Percentiles rank a stretch among this genome's conserved stretches.
Evolutionary conservation across 23 tunicate species (phyloP).

Genomic region (Ascidia mentula): DNA sequence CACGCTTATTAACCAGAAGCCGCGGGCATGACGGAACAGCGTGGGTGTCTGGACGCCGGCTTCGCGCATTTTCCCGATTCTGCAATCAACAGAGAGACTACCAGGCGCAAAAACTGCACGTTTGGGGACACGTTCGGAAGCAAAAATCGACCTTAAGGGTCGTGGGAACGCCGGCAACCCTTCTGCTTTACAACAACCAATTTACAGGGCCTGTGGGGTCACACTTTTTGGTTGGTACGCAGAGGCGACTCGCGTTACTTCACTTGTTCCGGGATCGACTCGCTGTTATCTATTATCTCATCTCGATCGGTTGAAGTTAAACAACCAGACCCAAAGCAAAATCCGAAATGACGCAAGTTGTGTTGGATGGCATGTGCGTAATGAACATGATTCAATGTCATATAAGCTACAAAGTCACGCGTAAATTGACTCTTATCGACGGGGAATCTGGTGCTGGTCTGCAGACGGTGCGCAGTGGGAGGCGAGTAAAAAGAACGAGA

Average conservation of each 20-base stretch:
- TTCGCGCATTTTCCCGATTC: neutral
- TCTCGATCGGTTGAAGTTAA: no score
- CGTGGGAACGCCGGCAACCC: neutral
- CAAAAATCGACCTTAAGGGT: neutral
- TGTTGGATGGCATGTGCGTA: no score
- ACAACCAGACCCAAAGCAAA: no score
- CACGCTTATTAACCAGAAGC: neutral
- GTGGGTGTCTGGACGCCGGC: neutral
- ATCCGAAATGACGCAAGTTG: no score
- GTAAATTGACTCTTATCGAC: no score
- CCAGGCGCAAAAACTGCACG: neutral
- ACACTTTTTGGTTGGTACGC: neutral
- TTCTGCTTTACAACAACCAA: neutral
- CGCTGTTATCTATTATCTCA: constrained; percentile 1
- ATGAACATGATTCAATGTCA: no score
- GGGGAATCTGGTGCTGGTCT: no score
- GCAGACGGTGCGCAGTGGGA: no score
- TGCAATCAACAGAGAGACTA: neutral
- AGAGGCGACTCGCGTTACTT: neutral
- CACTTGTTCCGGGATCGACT: neutral
- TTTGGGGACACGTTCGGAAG: neutral
- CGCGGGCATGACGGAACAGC: neutral
- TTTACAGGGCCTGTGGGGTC: constrained; percentile 1
- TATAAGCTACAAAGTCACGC: no score
- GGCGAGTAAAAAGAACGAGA: no score